phyloP scores from a whole-genome alignment of 2,797 vertebrate species.

The Otolemur crassicaudatus region DNA sequence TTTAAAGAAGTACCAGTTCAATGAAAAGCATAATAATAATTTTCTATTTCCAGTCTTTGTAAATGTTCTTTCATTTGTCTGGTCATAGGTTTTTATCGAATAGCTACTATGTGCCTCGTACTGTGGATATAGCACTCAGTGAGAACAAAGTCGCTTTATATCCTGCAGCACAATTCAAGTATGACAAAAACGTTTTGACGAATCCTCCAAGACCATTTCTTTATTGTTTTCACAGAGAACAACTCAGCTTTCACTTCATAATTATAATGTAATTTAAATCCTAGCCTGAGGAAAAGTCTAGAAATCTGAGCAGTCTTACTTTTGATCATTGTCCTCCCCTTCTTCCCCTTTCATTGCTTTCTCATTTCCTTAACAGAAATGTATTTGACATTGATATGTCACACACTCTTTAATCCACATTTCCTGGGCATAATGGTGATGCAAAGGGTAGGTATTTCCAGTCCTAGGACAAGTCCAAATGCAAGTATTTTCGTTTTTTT shows the following conservation, averaged over 20 bases:
- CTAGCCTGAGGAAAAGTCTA: not conserved
- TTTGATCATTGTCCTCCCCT: not conserved
- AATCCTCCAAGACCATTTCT: constrained; percentile 26
- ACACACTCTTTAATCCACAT: not conserved
- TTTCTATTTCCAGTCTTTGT: not conserved
- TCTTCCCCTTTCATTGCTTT: not conserved
- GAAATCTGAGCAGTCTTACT: not conserved
- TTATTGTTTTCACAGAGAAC: constrained; percentile 28
- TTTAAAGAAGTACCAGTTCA: not conserved
- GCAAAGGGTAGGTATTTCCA: not conserved
- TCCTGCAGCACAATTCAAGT: not conserved
- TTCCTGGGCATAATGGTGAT: not conserved
- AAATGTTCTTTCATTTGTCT: not conserved
- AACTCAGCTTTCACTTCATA: constrained; percentile 22
- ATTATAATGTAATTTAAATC: constrained; percentile 31
- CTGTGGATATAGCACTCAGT: not conserved
- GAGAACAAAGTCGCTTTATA: not conserved
- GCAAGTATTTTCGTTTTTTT: not conserved
- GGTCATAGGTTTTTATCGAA: not conserved
- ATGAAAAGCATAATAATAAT: not conserved
- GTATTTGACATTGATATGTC: not conserved
- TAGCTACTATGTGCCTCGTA: not conserved
- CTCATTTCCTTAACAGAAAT: not conserved
- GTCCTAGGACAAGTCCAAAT: not conserved
- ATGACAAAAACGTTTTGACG: not conserved